Percentiles rank a stretch among this genome's conserved stretches.
phyloP scores from a whole-genome alignment of 2,888 invertebrate species.

The Tetramorium bicarinatum region DNA sequence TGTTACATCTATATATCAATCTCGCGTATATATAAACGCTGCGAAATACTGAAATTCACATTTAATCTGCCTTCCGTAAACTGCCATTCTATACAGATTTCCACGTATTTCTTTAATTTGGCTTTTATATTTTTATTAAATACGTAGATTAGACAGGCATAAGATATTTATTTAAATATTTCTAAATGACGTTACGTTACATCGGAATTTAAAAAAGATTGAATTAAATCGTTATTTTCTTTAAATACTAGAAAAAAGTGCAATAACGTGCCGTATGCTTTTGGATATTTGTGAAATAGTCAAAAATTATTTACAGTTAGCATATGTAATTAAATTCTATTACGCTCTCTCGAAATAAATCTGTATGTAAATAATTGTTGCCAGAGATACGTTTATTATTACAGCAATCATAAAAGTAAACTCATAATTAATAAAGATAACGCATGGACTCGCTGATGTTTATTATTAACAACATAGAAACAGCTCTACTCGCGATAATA shows the following conservation, averaged over 20 bases:
- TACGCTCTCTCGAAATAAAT: neutral
- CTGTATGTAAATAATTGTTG: neutral
- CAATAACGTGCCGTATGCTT: neutral
- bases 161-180: neutral
- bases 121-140: neutral
- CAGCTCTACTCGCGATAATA: neutral
- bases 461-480: slow-evolving; percentile 9
- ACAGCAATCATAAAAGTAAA: slow-evolving; percentile 6
- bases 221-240: neutral
- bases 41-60: slow-evolving; percentile 23
- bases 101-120: slow-evolving; percentile 6
- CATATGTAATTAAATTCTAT: slow-evolving; percentile 2
- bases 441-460: slow-evolving; percentile 6
- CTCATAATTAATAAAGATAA: slow-evolving; percentile 40
- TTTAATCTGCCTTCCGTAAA: slow-evolving; percentile 31
- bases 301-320: neutral
- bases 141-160: neutral
- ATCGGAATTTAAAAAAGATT: neutral
- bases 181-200: neutral
- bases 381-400: slow-evolving; percentile 6
- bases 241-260: neutral
- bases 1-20: neutral
- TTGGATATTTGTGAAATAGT: neutral
- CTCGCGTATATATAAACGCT: neutral
- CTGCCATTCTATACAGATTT: slow-evolving; percentile 24